phyloP scores from a whole-genome alignment of 2,113 vertebrate genomes.

The Solea senegalensis region DNA sequence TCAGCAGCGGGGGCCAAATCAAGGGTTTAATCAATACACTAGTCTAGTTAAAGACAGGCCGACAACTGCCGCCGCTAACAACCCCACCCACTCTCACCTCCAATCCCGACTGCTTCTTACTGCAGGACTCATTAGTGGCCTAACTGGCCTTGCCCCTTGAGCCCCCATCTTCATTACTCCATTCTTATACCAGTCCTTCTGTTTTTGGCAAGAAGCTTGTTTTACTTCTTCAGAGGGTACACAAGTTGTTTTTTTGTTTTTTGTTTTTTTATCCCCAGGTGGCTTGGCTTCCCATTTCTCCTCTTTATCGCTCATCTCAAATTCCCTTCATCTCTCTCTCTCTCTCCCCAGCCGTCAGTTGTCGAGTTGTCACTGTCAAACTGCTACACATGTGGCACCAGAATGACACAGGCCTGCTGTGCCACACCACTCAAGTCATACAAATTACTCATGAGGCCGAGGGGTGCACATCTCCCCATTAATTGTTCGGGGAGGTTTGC shows the following conservation, averaged over 20 bases:
- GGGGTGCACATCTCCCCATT: conserved; percentile 77
- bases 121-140: conserved; percentile 64
- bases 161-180: conserved; percentile 59
- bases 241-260: conserved; percentile 10
- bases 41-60: conserved; percentile 90
- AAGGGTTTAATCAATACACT: conserved; percentile 98
- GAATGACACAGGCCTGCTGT: conserved; percentile 64
- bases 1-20: conserved; percentile 90
- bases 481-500: conserved; percentile 82
- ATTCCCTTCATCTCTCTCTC: conserved; percentile 21
- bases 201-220: conserved; percentile 32
- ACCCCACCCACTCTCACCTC: conserved; percentile 78
- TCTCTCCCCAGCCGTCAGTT: conserved; percentile 50
- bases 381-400: conserved; percentile 56
- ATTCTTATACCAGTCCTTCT: conserved; percentile 34
- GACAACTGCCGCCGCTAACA: conserved; percentile 83
- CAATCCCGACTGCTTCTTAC: conserved; percentile 38
- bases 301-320: conserved; percentile 19
- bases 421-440: conserved; percentile 59
- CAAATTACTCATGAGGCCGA: conserved; percentile 79
- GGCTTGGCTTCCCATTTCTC: conserved; percentile 6
- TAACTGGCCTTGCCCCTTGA: conserved; percentile 61
- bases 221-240: conserved; percentile 37
- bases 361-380: conserved; percentile 60
- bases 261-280: conserved; percentile 10